These are phyloP conservation scores for Tolmerus cingulatus DNA, from an alignment of 2,888 invertebrate genomes.

Conservation along the genomic window DNA sequence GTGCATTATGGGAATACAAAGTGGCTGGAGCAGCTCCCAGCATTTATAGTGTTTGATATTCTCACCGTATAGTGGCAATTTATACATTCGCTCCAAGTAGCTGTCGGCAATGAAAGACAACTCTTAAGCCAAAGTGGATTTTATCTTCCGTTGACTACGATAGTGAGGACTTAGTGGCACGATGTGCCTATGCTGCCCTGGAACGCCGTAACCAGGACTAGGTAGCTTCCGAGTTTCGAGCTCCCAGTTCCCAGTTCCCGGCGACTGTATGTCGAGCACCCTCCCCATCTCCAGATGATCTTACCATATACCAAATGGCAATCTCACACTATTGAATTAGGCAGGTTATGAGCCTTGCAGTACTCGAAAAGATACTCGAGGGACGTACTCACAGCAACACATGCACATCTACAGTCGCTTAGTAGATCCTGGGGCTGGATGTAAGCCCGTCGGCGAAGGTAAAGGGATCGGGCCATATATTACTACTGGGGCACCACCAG, in stretches of 20 bases:
- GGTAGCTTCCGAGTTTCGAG: not conserved
- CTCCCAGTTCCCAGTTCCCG: not conserved
- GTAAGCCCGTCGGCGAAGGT: not conserved
- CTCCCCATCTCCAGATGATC: not conserved
- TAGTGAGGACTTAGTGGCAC: not conserved
- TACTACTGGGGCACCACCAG: slow-evolving; percentile 3
- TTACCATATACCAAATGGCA: slow-evolving; percentile 3
- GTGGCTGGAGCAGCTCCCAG: slow-evolving; percentile 8
- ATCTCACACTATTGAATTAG: slow-evolving; percentile 37
- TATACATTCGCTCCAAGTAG: slow-evolving; percentile 42
- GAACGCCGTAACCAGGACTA: not conserved
- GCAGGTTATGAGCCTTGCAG: slow-evolving; percentile 30
- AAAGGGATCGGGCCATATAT: not conserved
- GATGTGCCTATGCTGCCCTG: slow-evolving; percentile 15
- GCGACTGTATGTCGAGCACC: not conserved
- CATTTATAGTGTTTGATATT: slow-evolving; percentile 45
- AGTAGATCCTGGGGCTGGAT: not conserved
- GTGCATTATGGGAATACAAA: slow-evolving; percentile 42
- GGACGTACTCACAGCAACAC: not conserved
- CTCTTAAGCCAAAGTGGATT: slow-evolving; percentile 44
- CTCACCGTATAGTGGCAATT: slow-evolving; percentile 41
- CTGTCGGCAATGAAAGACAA: slow-evolving; percentile 37
- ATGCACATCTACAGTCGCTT: not conserved
- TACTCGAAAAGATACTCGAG: slow-evolving; percentile 2
- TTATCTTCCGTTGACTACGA: slow-evolving; percentile 38